Conservation (phyloP, 2,888 invertebrate species). For the Dendrolimus pini region DNA sequence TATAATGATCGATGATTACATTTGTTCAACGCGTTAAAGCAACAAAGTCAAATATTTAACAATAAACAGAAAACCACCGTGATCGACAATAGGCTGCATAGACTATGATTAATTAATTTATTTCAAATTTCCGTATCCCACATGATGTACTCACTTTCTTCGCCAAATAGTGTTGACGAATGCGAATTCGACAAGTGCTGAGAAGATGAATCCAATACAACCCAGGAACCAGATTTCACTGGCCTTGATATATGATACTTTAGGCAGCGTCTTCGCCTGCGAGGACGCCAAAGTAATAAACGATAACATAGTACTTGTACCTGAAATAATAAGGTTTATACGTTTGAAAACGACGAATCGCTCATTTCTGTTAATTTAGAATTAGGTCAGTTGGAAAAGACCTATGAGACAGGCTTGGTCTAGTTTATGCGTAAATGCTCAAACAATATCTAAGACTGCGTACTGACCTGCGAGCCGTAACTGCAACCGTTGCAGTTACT, state of each 20-base stretch:
- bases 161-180: slow-evolving; percentile 94
- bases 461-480: too few species aligned
- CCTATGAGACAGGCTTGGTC: too few species aligned
- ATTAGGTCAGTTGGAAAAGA: too few species aligned
- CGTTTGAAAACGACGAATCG: too few species aligned
- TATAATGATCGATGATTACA: neutral
- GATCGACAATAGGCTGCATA: neutral
- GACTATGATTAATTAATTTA: neutral
- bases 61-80: neutral
- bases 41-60: neutral
- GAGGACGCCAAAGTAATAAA: slow-evolving; percentile 92
- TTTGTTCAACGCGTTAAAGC: neutral
- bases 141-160: slow-evolving; percentile 77
- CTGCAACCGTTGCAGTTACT: too few species aligned
- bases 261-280: slow-evolving; percentile 89
- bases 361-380: too few species aligned
- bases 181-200: slow-evolving; percentile 90
- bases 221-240: slow-evolving; percentile 94
- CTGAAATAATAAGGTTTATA: slow-evolving; percentile 51
- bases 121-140: too few species aligned
- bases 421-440: too few species aligned
- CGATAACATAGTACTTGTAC: slow-evolving; percentile 90
- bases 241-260: slow-evolving; percentile 93
- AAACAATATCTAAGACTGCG: too few species aligned
- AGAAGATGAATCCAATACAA: slow-evolving; percentile 89